Percentiles rank a stretch among this genome's conserved stretches.
phyloP scores from a whole-genome alignment of 2,888 invertebrate genomes.

The Metalampra italica region DNA sequence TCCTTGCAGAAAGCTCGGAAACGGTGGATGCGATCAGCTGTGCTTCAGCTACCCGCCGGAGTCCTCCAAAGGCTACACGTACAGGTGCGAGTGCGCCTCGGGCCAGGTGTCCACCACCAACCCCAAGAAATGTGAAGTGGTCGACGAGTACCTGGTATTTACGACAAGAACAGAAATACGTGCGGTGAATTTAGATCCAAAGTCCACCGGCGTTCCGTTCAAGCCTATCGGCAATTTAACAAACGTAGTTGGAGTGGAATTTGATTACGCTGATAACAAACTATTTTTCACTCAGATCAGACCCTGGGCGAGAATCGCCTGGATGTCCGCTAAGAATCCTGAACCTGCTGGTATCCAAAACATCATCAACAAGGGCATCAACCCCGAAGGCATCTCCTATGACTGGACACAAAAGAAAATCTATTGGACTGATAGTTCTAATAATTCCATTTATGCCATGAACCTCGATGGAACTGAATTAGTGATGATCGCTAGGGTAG shows the following conservation, averaged over 20 bases:
- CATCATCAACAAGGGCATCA: constrained; percentile 88
- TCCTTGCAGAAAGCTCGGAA: constrained; percentile 86
- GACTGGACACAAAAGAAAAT: constrained; percentile 99
- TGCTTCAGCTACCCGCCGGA: constrained; percentile 95
- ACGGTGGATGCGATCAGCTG: constrained; percentile 94
- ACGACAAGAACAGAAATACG: constrained; percentile 96
- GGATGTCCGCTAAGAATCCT: constrained; percentile 86
- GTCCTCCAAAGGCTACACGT: constrained; percentile 70
- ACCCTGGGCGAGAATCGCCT: constrained; percentile 93
- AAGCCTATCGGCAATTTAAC: constrained; percentile 90
- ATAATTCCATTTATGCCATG: constrained; percentile 96
- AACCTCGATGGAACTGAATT: constrained; percentile 91
- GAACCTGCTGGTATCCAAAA: constrained; percentile 80
- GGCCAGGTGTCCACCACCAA: constrained; percentile 84
- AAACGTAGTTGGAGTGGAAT: constrained; percentile 97
- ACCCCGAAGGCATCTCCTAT: constrained; percentile 95
- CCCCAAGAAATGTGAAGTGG: constrained; percentile 86
- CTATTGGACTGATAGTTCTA: constrained; percentile 98
- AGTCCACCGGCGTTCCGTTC: constrained; percentile 89
- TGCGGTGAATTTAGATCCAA: constrained; percentile 92
- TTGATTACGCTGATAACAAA: constrained; percentile 92
- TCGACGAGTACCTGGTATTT: constrained; percentile 94
- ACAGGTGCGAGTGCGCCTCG: constrained; percentile 94
- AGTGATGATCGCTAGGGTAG: constrained; percentile 95
- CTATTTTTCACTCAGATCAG: constrained; percentile 96